Evolutionary conservation across 2,888 invertebrate genomes (phyloP), one percentile per base, ranked within the genome.

Genomic region (Glaucopsyche alexis): DNA sequence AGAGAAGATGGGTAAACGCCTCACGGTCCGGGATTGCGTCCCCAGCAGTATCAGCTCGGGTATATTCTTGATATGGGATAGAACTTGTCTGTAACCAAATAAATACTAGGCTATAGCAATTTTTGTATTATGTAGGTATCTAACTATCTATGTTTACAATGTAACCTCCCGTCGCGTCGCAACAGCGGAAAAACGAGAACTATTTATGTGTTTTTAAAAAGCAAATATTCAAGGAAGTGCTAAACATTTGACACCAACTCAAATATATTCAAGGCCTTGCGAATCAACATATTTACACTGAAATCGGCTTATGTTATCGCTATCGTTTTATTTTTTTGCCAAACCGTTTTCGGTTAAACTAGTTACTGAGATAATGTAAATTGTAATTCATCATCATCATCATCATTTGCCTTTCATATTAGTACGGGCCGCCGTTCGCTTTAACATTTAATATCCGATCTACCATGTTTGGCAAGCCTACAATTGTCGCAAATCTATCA

Each of bases 1-100:
- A 7, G 98, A 97, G 85, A 98, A 96, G 74, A 98, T 95, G 3
- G 98, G 96, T 42, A 98, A 93, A 66, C 96, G 92, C 79, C 96
- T 94, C 40, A 94, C 93, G 9, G 94, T 94, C 1, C 95, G 94
- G 5, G 95, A 94, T 72, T 94, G 92, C 81, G 95, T 95, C 29
- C 97, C 97, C 7, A 98, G 93, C 11, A 97, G 89, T 72, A 96
- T 95, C 77, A 98, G 93, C 88, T 96, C 96, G 5, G 96, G 96
- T 79, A 96, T 95, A 80, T 96, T 96, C 81, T 95, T 94, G 75
- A 96, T 95, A 84, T 96, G 96, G n/a, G 96, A 95, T 75, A 96
- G 83, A 81, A 96, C 96, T 95, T 96, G 96, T 88, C 96, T 96
- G 91, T 29, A 66, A 79, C n/a, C 16, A 66, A 50, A n/a, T 0